Evolutionary conservation across 1,140 invertebrate species (phyloP), one percentile per base, ranked within the genome.

Genomic region (Reticulitermes speratus): DNA sequence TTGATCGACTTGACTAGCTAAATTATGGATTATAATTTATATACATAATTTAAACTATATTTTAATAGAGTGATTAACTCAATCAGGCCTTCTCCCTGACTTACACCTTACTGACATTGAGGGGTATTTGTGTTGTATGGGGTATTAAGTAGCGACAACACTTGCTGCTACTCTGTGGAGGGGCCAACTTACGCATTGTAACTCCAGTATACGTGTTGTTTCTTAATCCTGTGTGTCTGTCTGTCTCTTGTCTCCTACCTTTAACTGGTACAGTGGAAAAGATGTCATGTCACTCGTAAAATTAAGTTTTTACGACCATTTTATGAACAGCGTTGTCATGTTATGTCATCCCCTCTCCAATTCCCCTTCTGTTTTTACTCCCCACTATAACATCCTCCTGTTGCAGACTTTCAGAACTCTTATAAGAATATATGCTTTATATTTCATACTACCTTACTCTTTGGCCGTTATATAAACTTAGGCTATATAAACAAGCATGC

Each of bases 241-340:
- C 38, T 30, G 65, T 75, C 25, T 75, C 7, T 75, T 75, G 25
- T 75, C 82, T 75, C 85, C 38, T 88, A 84, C 65, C 88, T 89
- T 89, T 89, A 89, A 90, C 65, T 75, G 16, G 65, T 75, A 14
- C 65, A n/a, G 25, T 91, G 90, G 91, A 90, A 90, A 90, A 91
- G 91, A 91, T 91, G 91, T 91, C 91, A 91, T 90, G 90, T 90
- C 89, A 90, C 90, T 91, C 91, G 89, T 92, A 92, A 92, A 92
- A 92, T 91, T 92, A 91, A 91, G 89, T 91, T 91, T 92, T 92
- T 91, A 92, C 91, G 91, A 91, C 91, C 90, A 90, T 91, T 92
- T 92, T 91, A 92, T 91, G 91, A 90, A 90, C 89, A 82, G 59
- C 85, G 85, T 82, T 86, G 85, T 86, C 85, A 86, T 75, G 85